phyloP scores from a whole-genome alignment of 2,888 invertebrate species.

The Morinoia aosen region DNA sequence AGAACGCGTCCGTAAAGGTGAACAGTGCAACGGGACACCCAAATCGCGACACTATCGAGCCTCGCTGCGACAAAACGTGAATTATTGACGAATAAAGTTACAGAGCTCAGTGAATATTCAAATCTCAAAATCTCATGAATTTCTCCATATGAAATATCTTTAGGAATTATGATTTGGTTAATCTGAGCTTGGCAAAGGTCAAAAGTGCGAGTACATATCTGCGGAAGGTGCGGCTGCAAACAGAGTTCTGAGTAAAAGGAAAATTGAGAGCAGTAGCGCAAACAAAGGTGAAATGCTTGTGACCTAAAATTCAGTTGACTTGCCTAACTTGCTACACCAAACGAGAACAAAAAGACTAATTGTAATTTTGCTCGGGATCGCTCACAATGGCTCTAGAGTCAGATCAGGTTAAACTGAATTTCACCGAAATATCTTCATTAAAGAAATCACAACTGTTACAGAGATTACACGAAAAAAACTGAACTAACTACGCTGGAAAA shows the following conservation, averaged over 20 bases:
- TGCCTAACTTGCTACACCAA: neutral
- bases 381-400: neutral
- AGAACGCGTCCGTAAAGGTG: slow-evolving; percentile 3
- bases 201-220: neutral
- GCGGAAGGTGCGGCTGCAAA: neutral
- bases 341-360: neutral
- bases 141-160: neutral
- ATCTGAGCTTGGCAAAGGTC: neutral
- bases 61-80: neutral
- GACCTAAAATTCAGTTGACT: neutral
- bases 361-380: neutral
- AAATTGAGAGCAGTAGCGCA: neutral
- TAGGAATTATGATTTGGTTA: neutral
- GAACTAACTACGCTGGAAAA: neutral
- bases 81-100: neutral
- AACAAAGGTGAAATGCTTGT: neutral
- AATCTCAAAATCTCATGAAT: neutral
- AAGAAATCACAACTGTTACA: neutral
- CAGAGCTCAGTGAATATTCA: neutral
- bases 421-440: neutral
- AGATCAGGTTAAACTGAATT: neutral
- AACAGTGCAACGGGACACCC: slow-evolving; percentile 3
- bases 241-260: neutral
- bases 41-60: neutral
- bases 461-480: neutral